Conservation (phyloP, 35 echinoderm and acorn worm genomes). For the Holothuria glaberrima region DNA sequence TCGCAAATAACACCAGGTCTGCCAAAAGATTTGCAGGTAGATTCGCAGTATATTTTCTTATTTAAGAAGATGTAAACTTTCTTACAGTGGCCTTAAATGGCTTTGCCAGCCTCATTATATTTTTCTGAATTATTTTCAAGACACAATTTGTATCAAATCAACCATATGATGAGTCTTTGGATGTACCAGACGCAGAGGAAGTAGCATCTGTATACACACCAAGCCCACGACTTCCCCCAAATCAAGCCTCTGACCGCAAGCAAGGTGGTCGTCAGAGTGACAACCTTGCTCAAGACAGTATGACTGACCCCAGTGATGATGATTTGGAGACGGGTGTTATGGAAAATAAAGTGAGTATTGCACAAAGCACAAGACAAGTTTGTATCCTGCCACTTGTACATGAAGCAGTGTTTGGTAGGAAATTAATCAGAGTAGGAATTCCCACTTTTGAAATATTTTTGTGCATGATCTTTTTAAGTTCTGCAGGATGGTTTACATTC, state of each 20-base stretch:
- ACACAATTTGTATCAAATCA: constrained; percentile 88
- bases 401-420: too few relatives aligned
- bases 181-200: constrained; percentile 97
- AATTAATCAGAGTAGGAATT: too few relatives aligned
- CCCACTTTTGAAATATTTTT: too few relatives aligned
- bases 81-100: too few relatives aligned
- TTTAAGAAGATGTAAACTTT: too few relatives aligned
- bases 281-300: constrained; percentile 58
- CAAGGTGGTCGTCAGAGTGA: constrained; percentile 49
- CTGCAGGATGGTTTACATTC: too few relatives aligned
- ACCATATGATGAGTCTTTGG: constrained; percentile 99
- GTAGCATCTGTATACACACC: constrained; percentile 97
- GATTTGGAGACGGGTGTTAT: constrained; percentile 89
- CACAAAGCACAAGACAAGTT: too few relatives aligned
- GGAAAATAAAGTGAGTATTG: constrained; percentile 83
- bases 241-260: background rate
- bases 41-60: too few relatives aligned
- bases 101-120: background rate
- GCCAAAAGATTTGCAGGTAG: too few relatives aligned
- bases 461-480: too few relatives aligned
- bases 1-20: too few relatives aligned
- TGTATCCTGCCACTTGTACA: too few relatives aligned
- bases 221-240: constrained; percentile 86
- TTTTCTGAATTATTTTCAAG: constrained; percentile 33
- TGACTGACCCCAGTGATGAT: constrained; percentile 93